phyloP scores from a whole-genome alignment of 2,797 vertebrate genomes.

The Urophycis tenuis region DNA sequence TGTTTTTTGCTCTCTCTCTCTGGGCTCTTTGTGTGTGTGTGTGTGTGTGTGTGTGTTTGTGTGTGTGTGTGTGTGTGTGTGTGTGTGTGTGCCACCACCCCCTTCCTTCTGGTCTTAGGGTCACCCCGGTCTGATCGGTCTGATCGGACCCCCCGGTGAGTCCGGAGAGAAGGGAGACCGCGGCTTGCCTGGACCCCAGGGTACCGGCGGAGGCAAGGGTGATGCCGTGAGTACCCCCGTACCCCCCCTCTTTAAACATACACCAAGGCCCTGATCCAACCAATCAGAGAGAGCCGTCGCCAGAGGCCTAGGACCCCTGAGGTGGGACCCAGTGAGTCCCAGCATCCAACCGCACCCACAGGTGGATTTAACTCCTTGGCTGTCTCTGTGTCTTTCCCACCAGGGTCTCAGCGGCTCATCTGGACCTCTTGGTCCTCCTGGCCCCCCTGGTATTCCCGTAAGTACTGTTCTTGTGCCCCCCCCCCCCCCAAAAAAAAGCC shows the following conservation, averaged over 20 bases:
- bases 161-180: slow-evolving; percentile 84
- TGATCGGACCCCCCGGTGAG: slow-evolving; percentile 77
- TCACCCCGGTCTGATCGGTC: slow-evolving; percentile 77
- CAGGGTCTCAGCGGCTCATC: slow-evolving; percentile 79
- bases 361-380: background rate
- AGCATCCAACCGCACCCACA: background rate
- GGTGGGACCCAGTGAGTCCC: background rate
- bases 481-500: too few species aligned
- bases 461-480: slow-evolving; percentile 45
- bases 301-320: background rate
- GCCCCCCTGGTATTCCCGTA: slow-evolving; percentile 92
- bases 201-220: slow-evolving; percentile 83
- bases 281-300: background rate
- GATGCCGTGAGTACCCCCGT: slow-evolving; percentile 76
- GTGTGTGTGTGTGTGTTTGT: background rate
- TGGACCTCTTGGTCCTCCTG: slow-evolving; percentile 91
- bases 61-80: background rate
- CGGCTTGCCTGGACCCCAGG: slow-evolving; percentile 90
- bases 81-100: background rate
- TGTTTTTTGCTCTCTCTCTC: slow-evolving; percentile 5
- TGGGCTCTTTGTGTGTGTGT: background rate
- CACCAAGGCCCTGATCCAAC: background rate
- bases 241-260: background rate
- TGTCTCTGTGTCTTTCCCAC: slow-evolving; percentile 21
- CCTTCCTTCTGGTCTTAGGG: slow-evolving; percentile 53